Conservation (phyloP, 1,140 invertebrate genomes). For the Tetramorium parvispinum region DNA sequence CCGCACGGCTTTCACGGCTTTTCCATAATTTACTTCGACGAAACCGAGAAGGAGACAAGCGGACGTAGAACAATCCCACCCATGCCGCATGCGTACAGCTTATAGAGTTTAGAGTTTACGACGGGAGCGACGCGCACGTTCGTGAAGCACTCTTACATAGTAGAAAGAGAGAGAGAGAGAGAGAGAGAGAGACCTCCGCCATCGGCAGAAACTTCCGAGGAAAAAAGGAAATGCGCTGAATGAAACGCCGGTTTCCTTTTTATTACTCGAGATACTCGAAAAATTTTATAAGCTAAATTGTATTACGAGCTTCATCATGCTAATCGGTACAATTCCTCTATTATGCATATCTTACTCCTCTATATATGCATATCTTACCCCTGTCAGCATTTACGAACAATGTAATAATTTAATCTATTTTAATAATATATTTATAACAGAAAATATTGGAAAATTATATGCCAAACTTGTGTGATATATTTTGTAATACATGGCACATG, state of each 20-base stretch:
- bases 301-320: background rate
- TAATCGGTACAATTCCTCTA: background rate
- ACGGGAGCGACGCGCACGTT: constrained; percentile 18
- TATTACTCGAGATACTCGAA: background rate
- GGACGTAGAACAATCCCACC: constrained; percentile 33
- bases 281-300: background rate
- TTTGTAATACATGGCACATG: background rate
- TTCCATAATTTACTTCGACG: constrained; percentile 63
- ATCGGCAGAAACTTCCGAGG: background rate
- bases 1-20: constrained; percentile 42
- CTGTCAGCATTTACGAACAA: background rate
- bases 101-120: constrained; percentile 64
- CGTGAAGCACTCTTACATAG: constrained; percentile 49
- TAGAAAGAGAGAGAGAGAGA: no score
- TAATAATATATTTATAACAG: background rate
- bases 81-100: constrained; percentile 52
- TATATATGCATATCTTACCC: background rate
- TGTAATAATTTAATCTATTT: background rate
- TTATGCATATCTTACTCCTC: no score
- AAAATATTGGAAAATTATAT: background rate
- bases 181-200: constrained; percentile 4
- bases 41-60: constrained; percentile 27
- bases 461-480: background rate
- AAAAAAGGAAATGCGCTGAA: background rate
- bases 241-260: constrained; percentile 10